Percentiles rank a stretch among this genome's conserved stretches.
These are phyloP conservation scores for Oscheius onirici DNA, from an alignment of 2,888 invertebrate genomes.

Conservation along the genomic window DNA sequence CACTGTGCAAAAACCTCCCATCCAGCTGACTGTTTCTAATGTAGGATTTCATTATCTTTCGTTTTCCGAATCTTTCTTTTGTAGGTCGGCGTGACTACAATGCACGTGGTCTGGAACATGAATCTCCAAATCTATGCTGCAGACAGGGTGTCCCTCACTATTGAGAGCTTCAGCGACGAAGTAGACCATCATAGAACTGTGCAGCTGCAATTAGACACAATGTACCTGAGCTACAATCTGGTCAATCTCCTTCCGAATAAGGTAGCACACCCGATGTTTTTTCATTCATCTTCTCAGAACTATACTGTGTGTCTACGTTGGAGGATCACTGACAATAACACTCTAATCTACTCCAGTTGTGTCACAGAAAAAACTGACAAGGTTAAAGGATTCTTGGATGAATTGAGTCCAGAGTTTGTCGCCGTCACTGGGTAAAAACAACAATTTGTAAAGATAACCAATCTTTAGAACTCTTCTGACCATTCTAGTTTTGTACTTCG, in stretches of 20 bases:
- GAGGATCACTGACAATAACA: conserved; percentile 37
- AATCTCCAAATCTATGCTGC: conserved; percentile 43
- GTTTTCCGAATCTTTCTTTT: not conserved
- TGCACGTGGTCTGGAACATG: conserved; percentile 47
- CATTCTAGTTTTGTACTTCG: not conserved
- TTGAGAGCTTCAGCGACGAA: conserved; percentile 36
- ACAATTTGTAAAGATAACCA: too few species aligned
- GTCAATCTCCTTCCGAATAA: conserved; percentile 41
- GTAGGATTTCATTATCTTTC: too few species aligned
- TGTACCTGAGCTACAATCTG: conserved; percentile 49
- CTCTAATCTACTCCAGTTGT: conserved; percentile 40
- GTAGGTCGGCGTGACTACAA: conserved; percentile 36
- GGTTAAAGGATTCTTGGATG: conserved; percentile 15
- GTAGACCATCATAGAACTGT: conserved; percentile 39
- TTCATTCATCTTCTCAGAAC: conserved; percentile 11
- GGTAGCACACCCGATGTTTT: not conserved
- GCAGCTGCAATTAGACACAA: conserved; percentile 41
- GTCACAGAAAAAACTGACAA: conserved; percentile 18
- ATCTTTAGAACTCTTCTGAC: not conserved
- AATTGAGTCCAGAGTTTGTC: conserved; percentile 21
- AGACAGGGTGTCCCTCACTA: conserved; percentile 42
- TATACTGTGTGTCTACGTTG: conserved; percentile 37
- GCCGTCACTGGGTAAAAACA: conserved; percentile 2
- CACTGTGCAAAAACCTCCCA: conserved; percentile 35
- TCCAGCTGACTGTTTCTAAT: conserved; percentile 34